phyloP scores from a whole-genome alignment of 2,888 invertebrate genomes.

The Stenurella melanura region DNA sequence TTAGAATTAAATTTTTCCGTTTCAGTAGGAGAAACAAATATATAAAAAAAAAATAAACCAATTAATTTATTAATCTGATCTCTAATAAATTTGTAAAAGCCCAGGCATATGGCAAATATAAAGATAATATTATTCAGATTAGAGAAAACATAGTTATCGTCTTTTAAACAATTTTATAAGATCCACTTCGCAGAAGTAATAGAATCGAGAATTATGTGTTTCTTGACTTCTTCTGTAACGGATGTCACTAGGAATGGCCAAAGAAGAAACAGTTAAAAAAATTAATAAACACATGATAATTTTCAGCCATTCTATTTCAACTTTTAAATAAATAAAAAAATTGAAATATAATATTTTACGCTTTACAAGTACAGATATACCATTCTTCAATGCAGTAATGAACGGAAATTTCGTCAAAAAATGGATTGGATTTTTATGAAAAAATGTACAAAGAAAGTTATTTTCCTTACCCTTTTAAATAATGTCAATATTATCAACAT shows the following conservation, averaged over 20 bases:
- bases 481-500: too few relatives aligned
- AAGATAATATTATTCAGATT: background rate
- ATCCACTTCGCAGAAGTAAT: constrained; percentile 5
- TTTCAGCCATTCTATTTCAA: background rate
- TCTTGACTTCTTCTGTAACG: background rate
- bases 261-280: background rate
- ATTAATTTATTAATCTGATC: background rate
- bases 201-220: background rate
- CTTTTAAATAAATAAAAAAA: too few relatives aligned
- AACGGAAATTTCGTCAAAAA: too few relatives aligned
- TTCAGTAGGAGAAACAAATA: background rate
- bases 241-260: background rate
- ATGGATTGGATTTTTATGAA: too few relatives aligned
- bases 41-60: background rate
- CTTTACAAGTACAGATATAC: too few relatives aligned
- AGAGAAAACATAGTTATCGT: background rate
- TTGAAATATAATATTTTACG: too few relatives aligned
- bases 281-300: background rate
- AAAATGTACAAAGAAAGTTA: too few relatives aligned
- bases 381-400: too few relatives aligned
- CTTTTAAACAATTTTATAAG: background rate
- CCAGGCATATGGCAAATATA: background rate
- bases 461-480: too few relatives aligned
- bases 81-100: background rate
- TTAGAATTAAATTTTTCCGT: too few relatives aligned